Base-by-base conservation (phyloP, 2,888 invertebrate species). In the Temnothorax ravouxi region DNA sequence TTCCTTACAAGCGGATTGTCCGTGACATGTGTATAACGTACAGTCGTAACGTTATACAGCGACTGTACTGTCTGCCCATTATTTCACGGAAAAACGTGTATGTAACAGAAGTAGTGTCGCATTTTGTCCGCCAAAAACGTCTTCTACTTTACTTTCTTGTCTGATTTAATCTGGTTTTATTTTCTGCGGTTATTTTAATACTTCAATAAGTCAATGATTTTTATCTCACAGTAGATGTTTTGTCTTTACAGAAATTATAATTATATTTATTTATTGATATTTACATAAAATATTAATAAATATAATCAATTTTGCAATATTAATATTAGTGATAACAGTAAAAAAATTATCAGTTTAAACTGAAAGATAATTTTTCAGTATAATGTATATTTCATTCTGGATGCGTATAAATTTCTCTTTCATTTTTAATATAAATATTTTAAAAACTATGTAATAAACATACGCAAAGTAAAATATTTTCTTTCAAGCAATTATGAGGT, bases 1-100 rank as follows among this genome's bases (percentile, higher is more conserved):
- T 79, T 44, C 71, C 47, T 79, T 79, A n/a, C n/a, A 79, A 79
- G 59, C 79, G 71, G 79, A 79, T 79, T 77, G n/a, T 44, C n/a
- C 47, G 44, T 79, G 34, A 71, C 71, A 71, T 59, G 44, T 69
- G 25, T 59, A 44, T 67, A 67, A 56, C 44, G 69, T 59, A 47
- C 21, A 15, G 44, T 5, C 13, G 34, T 5, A 71, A 69, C 21
- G 67, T 79, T 79, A 59, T n/a, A n/a, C 47, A 71, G 21, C 15
- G 15, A 54, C 15, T 15, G 47, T 71, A 54, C 15, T 9, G 56
- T 71, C 11, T 21, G 21, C 1, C 6, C 21, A n/a, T 34, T 44
- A 44, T 67, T 67, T 1, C 21, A 2, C 3, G 25, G 15, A 69
- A 56, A 56, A 47, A 29, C 9, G 3, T 4, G 2, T 64, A 21